phyloP scores from a whole-genome alignment of 2,113 vertebrate species.

The Oncorhynchus gorbuscha region DNA sequence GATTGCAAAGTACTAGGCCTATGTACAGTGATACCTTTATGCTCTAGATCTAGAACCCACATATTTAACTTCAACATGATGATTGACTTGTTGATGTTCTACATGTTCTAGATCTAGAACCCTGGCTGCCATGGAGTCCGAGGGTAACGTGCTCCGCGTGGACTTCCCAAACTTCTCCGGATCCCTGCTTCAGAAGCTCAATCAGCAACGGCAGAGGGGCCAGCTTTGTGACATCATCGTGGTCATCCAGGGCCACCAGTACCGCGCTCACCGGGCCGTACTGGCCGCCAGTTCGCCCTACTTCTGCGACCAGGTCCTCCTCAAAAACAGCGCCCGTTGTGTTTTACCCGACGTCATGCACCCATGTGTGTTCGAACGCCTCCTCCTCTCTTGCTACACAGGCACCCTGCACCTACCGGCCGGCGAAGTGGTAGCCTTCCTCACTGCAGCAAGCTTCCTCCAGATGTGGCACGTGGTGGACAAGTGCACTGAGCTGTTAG shows the following conservation, averaged over 20 bases:
- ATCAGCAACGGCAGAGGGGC: constrained; percentile 85
- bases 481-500: constrained; percentile 86
- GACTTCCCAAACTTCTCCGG: constrained; percentile 88
- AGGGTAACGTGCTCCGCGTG: constrained; percentile 81
- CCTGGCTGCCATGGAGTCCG: constrained; percentile 82
- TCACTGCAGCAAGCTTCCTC: constrained; percentile 87
- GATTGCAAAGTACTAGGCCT: too few species aligned
- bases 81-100: not conserved
- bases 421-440: constrained; percentile 82
- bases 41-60: too few species aligned
- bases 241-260: constrained; percentile 84
- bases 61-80: too few species aligned
- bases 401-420: constrained; percentile 81
- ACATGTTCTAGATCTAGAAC: constrained; percentile 4
- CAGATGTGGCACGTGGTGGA: constrained; percentile 92
- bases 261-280: constrained; percentile 85
- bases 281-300: constrained; percentile 88
- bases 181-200: constrained; percentile 85
- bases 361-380: constrained; percentile 84
- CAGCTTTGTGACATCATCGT: constrained; percentile 86
- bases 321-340: constrained; percentile 84
- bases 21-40: too few species aligned
- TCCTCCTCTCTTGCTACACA: constrained; percentile 83
- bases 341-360: constrained; percentile 87
- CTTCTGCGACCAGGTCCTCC: constrained; percentile 87